Percentiles rank a stretch among this genome's conserved stretches.
Conservation (phyloP, 1,140 invertebrate genomes). For the Zaprionus ghesquierei region DNA sequence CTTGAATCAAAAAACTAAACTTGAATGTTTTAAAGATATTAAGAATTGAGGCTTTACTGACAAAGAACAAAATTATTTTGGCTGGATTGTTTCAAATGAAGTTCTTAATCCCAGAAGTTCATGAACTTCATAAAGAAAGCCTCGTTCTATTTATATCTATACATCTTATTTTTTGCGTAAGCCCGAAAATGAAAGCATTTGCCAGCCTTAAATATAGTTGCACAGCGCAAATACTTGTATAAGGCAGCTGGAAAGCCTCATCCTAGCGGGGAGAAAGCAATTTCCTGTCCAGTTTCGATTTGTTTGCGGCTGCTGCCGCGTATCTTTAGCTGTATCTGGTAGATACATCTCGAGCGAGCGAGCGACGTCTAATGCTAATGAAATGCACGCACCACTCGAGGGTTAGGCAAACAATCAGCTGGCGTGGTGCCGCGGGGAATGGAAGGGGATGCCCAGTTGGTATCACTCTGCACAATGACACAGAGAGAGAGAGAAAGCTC, state of each 20-base stretch:
- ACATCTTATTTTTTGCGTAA: neutral
- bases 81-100: no score
- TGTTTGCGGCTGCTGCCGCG: conserved; percentile 51
- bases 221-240: conserved; percentile 46
- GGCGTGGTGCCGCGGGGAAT: neutral
- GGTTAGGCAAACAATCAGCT: conserved; percentile 47
- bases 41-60: no score
- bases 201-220: conserved; percentile 42
- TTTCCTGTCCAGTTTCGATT: conserved; percentile 65
- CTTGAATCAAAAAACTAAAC: no score
- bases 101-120: no score
- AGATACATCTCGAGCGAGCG: conserved; percentile 52
- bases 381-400: conserved; percentile 54
- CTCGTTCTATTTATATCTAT: neutral
- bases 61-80: no score
- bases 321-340: conserved; percentile 40
- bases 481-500: conserved; percentile 42
- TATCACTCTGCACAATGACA: conserved; percentile 39
- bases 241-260: neutral
- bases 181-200: conserved; percentile 46
- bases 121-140: no score
- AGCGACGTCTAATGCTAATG: conserved; percentile 53
- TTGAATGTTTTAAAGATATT: no score
- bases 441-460: neutral
- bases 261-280: conserved; percentile 49